Percentiles rank a stretch among this genome's conserved stretches.
Conservation (phyloP, 2,888 invertebrate genomes). For the Cyrtodaria siliqua region DNA sequence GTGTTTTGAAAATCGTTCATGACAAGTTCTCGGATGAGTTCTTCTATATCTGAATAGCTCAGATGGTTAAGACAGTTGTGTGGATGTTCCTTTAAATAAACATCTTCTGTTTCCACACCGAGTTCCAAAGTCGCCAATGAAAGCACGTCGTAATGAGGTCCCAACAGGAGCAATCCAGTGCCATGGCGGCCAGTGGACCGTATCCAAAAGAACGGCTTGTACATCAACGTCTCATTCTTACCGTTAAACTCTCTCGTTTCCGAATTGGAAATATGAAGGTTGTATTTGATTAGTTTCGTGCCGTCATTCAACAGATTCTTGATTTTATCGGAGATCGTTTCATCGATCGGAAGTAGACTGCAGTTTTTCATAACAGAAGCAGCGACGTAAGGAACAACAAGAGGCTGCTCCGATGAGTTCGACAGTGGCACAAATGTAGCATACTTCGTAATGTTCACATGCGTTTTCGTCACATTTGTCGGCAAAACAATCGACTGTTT, state of each 20-base stretch:
- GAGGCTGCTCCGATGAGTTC: too few relatives aligned
- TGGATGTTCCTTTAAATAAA: slow-evolving; percentile 71
- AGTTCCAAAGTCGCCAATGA: slow-evolving; percentile 75
- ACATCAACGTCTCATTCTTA: slow-evolving; percentile 28
- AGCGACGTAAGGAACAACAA: background rate
- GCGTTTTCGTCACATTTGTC: too few relatives aligned
- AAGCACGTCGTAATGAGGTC: slow-evolving; percentile 77
- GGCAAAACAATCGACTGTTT: too few relatives aligned
- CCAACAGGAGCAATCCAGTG: slow-evolving; percentile 74
- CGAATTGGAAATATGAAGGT: background rate
- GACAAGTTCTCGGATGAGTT: slow-evolving; percentile 62
- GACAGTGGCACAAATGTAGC: too few relatives aligned
- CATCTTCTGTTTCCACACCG: slow-evolving; percentile 68
- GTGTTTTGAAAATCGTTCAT: slow-evolving; percentile 70
- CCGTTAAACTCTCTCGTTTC: slow-evolving; percentile 1
- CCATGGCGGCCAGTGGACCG: slow-evolving; percentile 74
- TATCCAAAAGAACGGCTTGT: slow-evolving; percentile 70
- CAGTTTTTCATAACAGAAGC: background rate
- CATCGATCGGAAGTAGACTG: background rate
- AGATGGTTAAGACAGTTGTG: slow-evolving; percentile 68
- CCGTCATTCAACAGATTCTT: background rate
- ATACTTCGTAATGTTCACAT: too few relatives aligned
- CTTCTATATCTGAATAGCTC: slow-evolving; percentile 31
- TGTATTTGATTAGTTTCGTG: background rate
- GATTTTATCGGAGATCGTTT: background rate